Conservation (phyloP, 2,797 vertebrate genomes). For the Crenuchus spilurus region DNA sequence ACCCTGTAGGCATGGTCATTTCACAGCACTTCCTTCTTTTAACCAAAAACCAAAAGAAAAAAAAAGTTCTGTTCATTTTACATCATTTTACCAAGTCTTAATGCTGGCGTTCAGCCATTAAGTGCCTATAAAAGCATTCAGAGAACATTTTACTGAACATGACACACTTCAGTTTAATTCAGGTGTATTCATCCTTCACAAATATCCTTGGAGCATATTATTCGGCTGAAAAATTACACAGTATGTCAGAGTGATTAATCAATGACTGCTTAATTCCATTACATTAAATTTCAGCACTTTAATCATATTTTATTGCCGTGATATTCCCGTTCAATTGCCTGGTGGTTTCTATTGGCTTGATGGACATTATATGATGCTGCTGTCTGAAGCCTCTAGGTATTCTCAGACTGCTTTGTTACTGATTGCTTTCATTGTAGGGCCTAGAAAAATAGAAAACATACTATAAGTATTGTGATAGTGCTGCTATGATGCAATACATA, state of each 20-base stretch:
- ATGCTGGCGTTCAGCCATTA: not conserved
- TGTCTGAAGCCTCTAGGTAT: not conserved
- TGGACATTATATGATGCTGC: not conserved
- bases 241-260: slow-evolving; percentile 67
- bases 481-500: not conserved
- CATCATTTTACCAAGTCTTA: not conserved
- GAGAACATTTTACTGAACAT: slow-evolving; percentile 9
- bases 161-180: slow-evolving; percentile 66
- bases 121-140: slow-evolving; percentile 2
- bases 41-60: not conserved
- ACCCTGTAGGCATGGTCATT: slow-evolving; percentile 14
- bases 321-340: slow-evolving; percentile 16
- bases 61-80: not conserved
- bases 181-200: slow-evolving; percentile 69
- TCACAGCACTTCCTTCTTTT: not conserved
- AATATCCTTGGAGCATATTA: slow-evolving; percentile 61
- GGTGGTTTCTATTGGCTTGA: not conserved
- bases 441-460: too few relatives aligned
- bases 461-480: not conserved
- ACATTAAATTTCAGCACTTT: slow-evolving; percentile 63
- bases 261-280: slow-evolving; percentile 62
- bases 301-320: slow-evolving; percentile 16
- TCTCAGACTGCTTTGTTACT: not conserved
- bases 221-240: slow-evolving; percentile 65
- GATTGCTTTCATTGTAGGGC: not conserved